Conservation (phyloP, 2,888 invertebrate species). For the Miltochrista miniata region DNA sequence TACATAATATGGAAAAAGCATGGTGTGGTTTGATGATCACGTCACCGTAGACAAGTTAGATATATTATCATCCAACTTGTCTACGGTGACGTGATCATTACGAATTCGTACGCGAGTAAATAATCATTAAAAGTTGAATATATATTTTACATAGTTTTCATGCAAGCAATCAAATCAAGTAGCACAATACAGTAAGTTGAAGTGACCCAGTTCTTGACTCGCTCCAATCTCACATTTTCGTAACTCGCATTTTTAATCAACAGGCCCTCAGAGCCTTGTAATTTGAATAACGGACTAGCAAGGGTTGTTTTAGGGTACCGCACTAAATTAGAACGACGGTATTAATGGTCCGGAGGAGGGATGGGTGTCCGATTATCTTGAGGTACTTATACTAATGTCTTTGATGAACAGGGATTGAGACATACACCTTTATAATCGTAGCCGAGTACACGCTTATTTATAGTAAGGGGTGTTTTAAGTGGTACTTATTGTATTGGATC, state of each 20-base stretch:
- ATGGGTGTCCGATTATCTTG: slow-evolving; percentile 20
- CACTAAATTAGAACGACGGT: slow-evolving; percentile 28
- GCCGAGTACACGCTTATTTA: background rate
- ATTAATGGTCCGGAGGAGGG: slow-evolving; percentile 19
- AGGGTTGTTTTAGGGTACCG: slow-evolving; percentile 49
- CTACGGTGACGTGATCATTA: no score
- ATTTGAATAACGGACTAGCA: slow-evolving; percentile 64
- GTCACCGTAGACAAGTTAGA: no score
- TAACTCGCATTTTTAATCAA: slow-evolving; percentile 70
- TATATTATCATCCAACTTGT: no score
- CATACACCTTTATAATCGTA: background rate
- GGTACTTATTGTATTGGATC: background rate
- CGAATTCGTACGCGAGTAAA: background rate
- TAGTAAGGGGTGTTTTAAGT: background rate
- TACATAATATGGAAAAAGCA: no score
- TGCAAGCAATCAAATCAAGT: background rate
- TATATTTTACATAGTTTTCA: background rate
- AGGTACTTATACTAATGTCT: slow-evolving; percentile 1
- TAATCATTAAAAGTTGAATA: background rate
- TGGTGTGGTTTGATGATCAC: no score
- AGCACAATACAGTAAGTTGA: slow-evolving; percentile 3
- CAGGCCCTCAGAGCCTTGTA: slow-evolving; percentile 44
- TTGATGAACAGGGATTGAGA: background rate
- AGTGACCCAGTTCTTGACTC: slow-evolving; percentile 33
- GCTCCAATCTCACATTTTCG: slow-evolving; percentile 30